Evolutionary conservation across 2,797 vertebrate species (phyloP).

Genomic region (Phyllotis vaccarum): DNA sequence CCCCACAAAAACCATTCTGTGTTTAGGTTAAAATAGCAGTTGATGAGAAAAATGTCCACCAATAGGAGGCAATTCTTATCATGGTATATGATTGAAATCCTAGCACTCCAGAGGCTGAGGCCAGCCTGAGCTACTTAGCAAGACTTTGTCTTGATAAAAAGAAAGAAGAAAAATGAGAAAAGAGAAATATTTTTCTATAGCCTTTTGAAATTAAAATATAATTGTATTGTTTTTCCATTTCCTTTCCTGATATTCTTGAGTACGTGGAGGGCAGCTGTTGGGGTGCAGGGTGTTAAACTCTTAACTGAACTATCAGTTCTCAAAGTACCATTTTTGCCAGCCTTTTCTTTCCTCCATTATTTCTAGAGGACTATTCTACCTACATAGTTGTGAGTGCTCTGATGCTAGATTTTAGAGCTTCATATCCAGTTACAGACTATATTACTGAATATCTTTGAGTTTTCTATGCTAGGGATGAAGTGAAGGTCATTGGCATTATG

Average conservation of each 20-base stretch:
- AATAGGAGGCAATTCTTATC: background rate
- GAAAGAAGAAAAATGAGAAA: background rate
- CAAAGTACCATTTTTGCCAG: background rate
- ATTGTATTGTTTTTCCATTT: background rate
- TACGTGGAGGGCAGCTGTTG: background rate
- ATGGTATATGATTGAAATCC: background rate
- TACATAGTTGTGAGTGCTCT: slow-evolving; percentile 17
- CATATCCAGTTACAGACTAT: background rate
- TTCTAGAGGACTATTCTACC: background rate
- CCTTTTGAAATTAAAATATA: background rate
- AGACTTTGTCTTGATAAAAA: background rate
- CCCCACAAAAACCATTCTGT: background rate
- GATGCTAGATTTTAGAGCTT: background rate
- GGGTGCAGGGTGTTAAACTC: background rate
- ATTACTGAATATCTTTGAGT: slow-evolving; percentile 9
- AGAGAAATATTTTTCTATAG: background rate
- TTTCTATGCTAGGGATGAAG: background rate
- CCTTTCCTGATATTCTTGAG: background rate
- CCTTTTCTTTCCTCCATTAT: background rate
- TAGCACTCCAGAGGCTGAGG: background rate
- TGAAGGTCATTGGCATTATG: background rate
- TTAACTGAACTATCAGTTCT: slow-evolving; percentile 12
- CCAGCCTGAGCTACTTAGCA: background rate
- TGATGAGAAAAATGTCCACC: background rate
- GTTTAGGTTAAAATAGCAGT: slow-evolving; percentile 1